These are phyloP conservation scores for Gavia stellata DNA, from an alignment of 2,113 vertebrate genomes.

Conservation along the genomic window DNA sequence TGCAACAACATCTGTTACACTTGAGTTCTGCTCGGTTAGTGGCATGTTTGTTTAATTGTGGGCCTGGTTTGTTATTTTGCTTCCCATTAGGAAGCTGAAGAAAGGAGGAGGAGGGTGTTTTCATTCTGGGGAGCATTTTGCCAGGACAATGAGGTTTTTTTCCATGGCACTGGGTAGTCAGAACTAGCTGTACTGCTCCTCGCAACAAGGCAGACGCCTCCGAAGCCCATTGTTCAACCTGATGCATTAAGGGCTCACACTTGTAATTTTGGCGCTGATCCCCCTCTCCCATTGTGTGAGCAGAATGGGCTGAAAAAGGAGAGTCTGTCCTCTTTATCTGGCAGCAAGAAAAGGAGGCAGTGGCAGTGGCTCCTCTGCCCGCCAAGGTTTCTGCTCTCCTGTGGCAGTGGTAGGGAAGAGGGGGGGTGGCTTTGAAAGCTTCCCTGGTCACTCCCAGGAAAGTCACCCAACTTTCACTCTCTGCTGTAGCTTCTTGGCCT, in stretches of 20 bases:
- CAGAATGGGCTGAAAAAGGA: constrained; percentile 72
- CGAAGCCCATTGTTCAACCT: constrained; percentile 71
- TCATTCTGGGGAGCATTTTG: constrained; percentile 59
- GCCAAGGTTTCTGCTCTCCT: constrained; percentile 11
- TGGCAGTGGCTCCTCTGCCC: constrained; percentile 2
- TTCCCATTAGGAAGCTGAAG: constrained; percentile 73
- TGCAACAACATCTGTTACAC: constrained; percentile 70
- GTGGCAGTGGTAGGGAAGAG: not conserved
- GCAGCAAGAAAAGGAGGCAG: constrained; percentile 52
- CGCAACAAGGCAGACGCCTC: constrained; percentile 60
- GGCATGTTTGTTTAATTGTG: constrained; percentile 73
- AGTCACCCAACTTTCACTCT: constrained; percentile 7
- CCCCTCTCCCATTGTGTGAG: constrained; percentile 63
- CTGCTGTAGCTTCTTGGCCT: constrained; percentile 8
- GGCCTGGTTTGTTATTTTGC: constrained; percentile 68
- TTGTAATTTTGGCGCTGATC: constrained; percentile 72
- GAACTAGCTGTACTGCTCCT: constrained; percentile 66
- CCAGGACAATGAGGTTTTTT: constrained; percentile 66
- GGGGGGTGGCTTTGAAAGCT: not conserved
- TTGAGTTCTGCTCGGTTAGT: constrained; percentile 57
- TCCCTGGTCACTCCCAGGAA: not conserved
- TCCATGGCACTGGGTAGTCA: constrained; percentile 60
- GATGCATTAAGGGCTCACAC: constrained; percentile 70
- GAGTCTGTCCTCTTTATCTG: constrained; percentile 62
- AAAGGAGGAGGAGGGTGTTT: constrained; percentile 71